Evolutionary conservation across 2,888 invertebrate species (phyloP).

Genomic region (Parnassius apollo): DNA sequence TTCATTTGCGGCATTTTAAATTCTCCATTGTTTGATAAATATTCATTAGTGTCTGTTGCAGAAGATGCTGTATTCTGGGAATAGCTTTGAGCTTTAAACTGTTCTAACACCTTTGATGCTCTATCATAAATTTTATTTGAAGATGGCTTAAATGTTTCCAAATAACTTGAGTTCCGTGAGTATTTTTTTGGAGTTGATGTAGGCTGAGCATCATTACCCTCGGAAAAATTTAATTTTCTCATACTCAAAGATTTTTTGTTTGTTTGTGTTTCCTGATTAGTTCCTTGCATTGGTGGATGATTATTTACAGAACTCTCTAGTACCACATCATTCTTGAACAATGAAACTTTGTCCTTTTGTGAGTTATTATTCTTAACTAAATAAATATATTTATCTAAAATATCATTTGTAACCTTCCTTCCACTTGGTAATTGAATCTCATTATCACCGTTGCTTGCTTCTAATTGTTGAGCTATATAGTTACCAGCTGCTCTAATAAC

Average conservation of each 20-base stretch:
- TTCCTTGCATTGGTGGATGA: slow-evolving; percentile 21
- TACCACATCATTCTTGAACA: slow-evolving; percentile 28
- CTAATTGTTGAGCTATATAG: slow-evolving; percentile 62
- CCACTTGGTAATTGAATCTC: slow-evolving; percentile 64
- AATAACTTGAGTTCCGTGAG: slow-evolving; percentile 39
- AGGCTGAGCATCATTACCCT: slow-evolving; percentile 63
- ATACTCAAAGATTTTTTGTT: slow-evolving; percentile 55
- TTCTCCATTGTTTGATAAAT: slow-evolving; percentile 53
- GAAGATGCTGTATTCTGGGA: slow-evolving; percentile 48
- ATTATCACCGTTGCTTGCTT: slow-evolving; percentile 44
- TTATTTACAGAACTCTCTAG: slow-evolving; percentile 23
- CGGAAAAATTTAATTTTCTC: slow-evolving; percentile 60
- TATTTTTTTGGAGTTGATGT: slow-evolving; percentile 68
- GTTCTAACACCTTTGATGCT: slow-evolving; percentile 68
- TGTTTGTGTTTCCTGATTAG: slow-evolving; percentile 19
- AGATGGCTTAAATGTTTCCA: slow-evolving; percentile 60
- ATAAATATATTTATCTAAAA: slow-evolving; percentile 74
- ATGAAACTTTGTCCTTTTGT: slow-evolving; percentile 40
- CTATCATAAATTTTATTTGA: slow-evolving; percentile 70
- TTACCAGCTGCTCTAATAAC: slow-evolving; percentile 69
- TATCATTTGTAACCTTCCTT: slow-evolving; percentile 52
- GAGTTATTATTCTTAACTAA: slow-evolving; percentile 61
- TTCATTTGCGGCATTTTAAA: slow-evolving; percentile 72
- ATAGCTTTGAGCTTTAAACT: slow-evolving; percentile 62
- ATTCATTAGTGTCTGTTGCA: slow-evolving; percentile 45